Evolutionary conservation across 1,140 invertebrate species (phyloP).

Genomic region (Formica selysi): DNA sequence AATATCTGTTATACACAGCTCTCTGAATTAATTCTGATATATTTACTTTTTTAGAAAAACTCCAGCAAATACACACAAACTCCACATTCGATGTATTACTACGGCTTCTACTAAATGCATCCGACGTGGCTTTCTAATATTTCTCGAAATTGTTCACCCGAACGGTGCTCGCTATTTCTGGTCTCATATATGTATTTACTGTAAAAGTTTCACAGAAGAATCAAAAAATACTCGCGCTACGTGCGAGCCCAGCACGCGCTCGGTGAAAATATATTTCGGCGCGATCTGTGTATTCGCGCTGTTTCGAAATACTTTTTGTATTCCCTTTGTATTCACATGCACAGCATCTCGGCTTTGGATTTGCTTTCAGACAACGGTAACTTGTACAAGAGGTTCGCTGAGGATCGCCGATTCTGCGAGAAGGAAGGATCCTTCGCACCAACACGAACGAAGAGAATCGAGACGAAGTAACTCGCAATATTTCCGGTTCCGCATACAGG

Average conservation of each 20-base stretch:
- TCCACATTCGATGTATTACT: neutral
- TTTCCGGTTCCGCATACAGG: constrained; percentile 15
- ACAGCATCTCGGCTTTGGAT: constrained; percentile 8
- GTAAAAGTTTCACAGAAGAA: constrained; percentile 48
- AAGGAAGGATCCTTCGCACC: constrained; percentile 16
- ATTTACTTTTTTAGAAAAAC: neutral
- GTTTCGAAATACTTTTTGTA: neutral
- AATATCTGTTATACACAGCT: neutral
- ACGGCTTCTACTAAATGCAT: neutral
- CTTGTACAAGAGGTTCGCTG: neutral
- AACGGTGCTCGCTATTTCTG: neutral
- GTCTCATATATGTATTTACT: constrained; percentile 44
- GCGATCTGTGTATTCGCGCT: constrained; percentile 14
- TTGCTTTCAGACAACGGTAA: constrained; percentile 15
- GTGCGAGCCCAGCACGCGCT: neutral
- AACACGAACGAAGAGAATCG: constrained; percentile 15
- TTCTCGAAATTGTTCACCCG: constrained; percentile 37
- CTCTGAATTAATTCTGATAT: neutral
- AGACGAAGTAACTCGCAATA: constrained; percentile 53
- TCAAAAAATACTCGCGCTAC: constrained; percentile 19
- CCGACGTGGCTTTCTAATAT: constrained; percentile 46
- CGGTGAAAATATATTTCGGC: constrained; percentile 25
- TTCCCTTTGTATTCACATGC: neutral
- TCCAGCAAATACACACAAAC: neutral
- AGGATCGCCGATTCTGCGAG: constrained; percentile 15